A percentile compares a stretch with the other conserved stretches of the same genome.
Conservation (phyloP, 2,888 invertebrate genomes). For the Shargacucullia verbasci region DNA sequence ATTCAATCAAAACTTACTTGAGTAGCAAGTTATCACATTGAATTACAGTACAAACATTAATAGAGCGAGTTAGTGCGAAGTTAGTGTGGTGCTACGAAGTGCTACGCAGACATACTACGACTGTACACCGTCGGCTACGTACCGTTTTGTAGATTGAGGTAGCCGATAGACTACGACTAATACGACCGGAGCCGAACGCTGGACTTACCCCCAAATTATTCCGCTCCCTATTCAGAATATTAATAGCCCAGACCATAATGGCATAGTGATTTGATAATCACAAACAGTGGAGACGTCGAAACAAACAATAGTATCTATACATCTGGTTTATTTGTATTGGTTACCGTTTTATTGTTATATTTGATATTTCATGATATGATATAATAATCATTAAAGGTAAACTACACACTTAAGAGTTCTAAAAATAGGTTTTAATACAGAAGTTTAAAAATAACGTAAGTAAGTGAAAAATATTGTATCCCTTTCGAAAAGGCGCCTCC, state of each 20-base stretch:
- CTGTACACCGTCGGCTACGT: constrained; percentile 14
- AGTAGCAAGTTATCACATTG: constrained; percentile 25
- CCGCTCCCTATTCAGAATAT: constrained; percentile 71
- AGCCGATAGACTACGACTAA: constrained; percentile 37
- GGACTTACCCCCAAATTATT: constrained; percentile 73
- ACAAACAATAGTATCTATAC: constrained; percentile 54
- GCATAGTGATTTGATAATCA: constrained; percentile 70
- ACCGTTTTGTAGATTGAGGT: constrained; percentile 28
- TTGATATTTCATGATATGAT: constrained; percentile 33
- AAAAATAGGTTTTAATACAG: no score
- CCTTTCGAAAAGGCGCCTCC: no score
- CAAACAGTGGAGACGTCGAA: constrained; percentile 58
- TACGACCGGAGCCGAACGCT: constrained; percentile 35
- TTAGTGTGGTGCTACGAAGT: constrained; percentile 39
- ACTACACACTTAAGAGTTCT: no score
- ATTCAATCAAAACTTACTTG: constrained; percentile 5
- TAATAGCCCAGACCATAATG: constrained; percentile 68
- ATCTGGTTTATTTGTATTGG: constrained; percentile 26
- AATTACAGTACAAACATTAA: constrained; percentile 34
- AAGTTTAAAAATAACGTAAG: no score
- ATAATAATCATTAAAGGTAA: constrained; percentile 3
- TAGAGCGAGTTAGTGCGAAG: constrained; percentile 28
- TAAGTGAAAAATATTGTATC: no score
- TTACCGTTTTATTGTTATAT: constrained; percentile 23
- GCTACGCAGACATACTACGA: constrained; percentile 42